Conservation (phyloP, 1,140 invertebrate genomes). For the Polypedilum pembai region DNA sequence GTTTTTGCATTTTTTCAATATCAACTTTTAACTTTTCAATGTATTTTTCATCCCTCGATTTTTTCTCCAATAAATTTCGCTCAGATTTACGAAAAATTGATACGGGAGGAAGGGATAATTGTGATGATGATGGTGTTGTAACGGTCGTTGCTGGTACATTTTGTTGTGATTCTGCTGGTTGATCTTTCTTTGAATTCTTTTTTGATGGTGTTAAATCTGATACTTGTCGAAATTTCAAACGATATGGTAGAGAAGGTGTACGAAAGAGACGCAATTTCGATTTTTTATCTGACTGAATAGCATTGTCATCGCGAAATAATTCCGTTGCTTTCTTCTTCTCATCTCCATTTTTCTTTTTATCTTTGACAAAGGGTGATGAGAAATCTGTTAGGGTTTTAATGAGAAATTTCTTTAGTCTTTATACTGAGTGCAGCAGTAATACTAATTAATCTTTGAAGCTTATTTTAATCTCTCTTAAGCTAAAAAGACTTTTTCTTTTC, state of each 20-base stretch:
- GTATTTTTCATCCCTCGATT: conserved; percentile 18
- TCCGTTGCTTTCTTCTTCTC: neutral
- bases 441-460: too few species aligned
- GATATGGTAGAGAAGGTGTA: neutral
- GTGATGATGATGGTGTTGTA: neutral
- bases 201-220: conserved; percentile 23
- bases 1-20: neutral
- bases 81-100: conserved; percentile 21
- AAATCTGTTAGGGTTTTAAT: conserved; percentile 6
- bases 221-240: conserved; percentile 22
- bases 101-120: neutral
- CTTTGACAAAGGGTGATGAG: conserved; percentile 15
- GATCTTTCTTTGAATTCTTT: conserved; percentile 10
- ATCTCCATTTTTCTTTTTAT: neutral
- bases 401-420: neutral
- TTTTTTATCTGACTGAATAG: conserved; percentile 1
- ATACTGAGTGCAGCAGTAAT: too few species aligned
- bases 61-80: conserved; percentile 5
- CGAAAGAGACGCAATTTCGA: conserved; percentile 12
- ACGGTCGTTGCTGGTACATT: neutral
- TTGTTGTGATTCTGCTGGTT: neutral
- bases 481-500: too few species aligned
- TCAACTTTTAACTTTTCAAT: neutral
- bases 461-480: too few species aligned
- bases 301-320: conserved; percentile 21